phyloP scores from a whole-genome alignment of 2,797 vertebrate genomes.

The Neosilurus hyrtlii region DNA sequence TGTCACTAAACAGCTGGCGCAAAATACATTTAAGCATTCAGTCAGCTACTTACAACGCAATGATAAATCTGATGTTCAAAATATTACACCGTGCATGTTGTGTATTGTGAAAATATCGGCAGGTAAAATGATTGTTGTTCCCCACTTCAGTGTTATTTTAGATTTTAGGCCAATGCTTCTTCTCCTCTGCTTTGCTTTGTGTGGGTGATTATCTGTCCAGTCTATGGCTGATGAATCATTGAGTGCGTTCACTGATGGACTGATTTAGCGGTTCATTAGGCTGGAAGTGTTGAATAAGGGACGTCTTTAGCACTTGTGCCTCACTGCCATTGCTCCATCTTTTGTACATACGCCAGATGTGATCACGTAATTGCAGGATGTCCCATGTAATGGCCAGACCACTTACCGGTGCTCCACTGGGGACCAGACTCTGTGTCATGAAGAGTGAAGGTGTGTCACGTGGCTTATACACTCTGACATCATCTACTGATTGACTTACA shows the following conservation, averaged over 20 bases:
- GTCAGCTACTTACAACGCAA: neutral
- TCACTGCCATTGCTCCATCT: neutral
- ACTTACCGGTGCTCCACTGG: too few relatives aligned
- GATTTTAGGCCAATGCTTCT: neutral
- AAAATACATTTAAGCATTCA: neutral
- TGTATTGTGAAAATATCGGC: neutral
- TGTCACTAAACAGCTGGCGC: neutral
- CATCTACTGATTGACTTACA: too few relatives aligned
- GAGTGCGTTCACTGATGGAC: neutral
- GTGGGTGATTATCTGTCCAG: neutral
- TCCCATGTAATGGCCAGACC: too few relatives aligned
- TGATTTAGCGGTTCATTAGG: slow-evolving; percentile 14
- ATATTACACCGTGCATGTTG: neutral
- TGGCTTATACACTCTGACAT: too few relatives aligned
- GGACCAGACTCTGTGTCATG: too few relatives aligned
- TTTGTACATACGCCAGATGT: neutral
- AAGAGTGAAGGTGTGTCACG: too few relatives aligned
- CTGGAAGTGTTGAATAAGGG: neutral
- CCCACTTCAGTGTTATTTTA: neutral
- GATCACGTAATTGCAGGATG: slow-evolving; percentile 1
- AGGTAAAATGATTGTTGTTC: neutral
- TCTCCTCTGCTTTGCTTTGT: neutral
- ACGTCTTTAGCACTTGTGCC: neutral
- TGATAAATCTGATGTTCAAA: neutral
- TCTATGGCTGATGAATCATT: slow-evolving; percentile 13